Conservation (phyloP, 2,888 invertebrate species). For the Caenorhabditis sp. region DNA sequence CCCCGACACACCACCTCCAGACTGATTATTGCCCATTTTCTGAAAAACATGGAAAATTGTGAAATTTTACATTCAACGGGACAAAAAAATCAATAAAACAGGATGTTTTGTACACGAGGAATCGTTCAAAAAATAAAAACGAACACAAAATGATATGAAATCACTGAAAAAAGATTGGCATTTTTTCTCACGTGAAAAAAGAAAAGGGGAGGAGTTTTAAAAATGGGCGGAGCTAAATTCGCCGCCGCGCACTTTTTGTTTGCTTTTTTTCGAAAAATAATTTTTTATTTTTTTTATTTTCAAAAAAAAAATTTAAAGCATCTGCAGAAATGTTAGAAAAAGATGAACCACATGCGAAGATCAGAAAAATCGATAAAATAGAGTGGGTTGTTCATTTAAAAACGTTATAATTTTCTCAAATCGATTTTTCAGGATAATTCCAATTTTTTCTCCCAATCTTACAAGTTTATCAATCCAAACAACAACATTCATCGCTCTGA, state of each 20-base stretch:
- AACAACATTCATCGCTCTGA: conserved; percentile 14
- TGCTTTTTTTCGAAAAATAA: background rate
- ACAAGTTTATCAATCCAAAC: conserved; percentile 13
- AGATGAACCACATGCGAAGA: conserved; percentile 21
- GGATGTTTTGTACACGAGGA: no score
- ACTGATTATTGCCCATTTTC: conserved; percentile 40
- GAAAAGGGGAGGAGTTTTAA: background rate
- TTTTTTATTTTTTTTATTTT: background rate
- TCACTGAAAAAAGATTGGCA: background rate
- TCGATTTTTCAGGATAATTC: conserved; percentile 11
- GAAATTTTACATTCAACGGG: no score
- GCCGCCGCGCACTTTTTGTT: background rate
- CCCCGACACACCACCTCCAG: conserved; percentile 24
- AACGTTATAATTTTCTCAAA: background rate
- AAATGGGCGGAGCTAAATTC: background rate
- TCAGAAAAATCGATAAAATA: conserved; percentile 13
- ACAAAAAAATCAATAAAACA: background rate
- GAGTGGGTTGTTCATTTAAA: background rate
- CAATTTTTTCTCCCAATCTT: conserved; percentile 10
- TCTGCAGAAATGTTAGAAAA: no score
- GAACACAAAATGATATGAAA: background rate
- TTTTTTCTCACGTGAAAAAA: background rate
- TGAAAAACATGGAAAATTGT: no score
- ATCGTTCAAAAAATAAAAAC: background rate
- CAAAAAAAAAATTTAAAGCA: no score